A percentile compares a stretch with the other conserved stretches of the same genome.
Evolutionary conservation across 2,888 invertebrate species (phyloP).

Genomic region (Eupithecia insigniata): DNA sequence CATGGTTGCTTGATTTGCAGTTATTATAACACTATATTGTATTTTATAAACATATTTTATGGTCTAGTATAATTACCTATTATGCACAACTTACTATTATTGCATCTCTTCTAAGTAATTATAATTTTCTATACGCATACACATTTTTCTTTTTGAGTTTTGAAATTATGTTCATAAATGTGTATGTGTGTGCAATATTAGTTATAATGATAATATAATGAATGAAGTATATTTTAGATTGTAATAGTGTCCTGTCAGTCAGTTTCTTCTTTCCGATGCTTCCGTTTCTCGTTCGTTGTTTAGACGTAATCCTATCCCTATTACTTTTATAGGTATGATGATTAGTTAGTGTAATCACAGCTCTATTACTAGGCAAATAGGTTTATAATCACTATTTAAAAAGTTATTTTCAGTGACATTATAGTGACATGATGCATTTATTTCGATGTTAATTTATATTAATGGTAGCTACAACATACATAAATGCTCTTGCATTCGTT

Average conservation of each 20-base stretch:
- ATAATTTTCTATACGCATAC: constrained; percentile 81
- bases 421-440: constrained; percentile 84
- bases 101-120: constrained; percentile 69
- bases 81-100: constrained; percentile 81
- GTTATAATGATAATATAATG: constrained; percentile 74
- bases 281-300: constrained; percentile 68
- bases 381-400: constrained; percentile 71
- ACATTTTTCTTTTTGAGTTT: constrained; percentile 74
- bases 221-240: constrained; percentile 69
- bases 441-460: constrained; percentile 82
- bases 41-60: constrained; percentile 83
- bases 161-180: constrained; percentile 73
- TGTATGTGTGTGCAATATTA: constrained; percentile 85
- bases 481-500: constrained; percentile 79
- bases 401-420: constrained; percentile 80
- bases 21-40: constrained; percentile 75
- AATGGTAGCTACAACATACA: constrained; percentile 80
- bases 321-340: constrained; percentile 65
- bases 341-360: constrained; percentile 82
- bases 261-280: constrained; percentile 58
- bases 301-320: constrained; percentile 65
- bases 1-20: constrained; percentile 74
- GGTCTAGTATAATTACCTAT: constrained; percentile 71
- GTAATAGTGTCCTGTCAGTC: constrained; percentile 51
- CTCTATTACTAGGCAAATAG: constrained; percentile 77